phyloP scores from a whole-genome alignment of 2,888 invertebrate species.

The Nebria brevicollis region DNA sequence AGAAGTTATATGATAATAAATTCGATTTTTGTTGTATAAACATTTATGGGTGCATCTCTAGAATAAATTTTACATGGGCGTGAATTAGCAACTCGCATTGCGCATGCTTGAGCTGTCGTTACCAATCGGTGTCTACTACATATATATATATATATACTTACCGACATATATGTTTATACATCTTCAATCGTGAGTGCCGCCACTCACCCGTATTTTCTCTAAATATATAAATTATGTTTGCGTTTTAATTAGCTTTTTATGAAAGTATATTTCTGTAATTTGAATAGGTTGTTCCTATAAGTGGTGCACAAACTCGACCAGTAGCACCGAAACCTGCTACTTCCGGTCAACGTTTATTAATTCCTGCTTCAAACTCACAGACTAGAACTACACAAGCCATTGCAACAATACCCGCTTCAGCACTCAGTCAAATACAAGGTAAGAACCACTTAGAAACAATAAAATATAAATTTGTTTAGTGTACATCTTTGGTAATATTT shows the following conservation, averaged over 20 bases:
- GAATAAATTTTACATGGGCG: no score
- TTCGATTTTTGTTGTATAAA: not conserved
- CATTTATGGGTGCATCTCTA: no score
- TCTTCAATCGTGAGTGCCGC: no score
- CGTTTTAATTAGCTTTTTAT: not conserved
- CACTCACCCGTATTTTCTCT: not conserved
- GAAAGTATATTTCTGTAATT: not conserved
- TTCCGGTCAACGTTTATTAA: slow-evolving; percentile 60
- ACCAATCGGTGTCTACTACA: no score
- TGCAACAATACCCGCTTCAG: slow-evolving; percentile 60
- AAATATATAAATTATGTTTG: not conserved
- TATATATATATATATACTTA: no score
- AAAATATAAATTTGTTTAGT: not conserved
- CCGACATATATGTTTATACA: no score
- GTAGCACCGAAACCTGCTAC: slow-evolving; percentile 62
- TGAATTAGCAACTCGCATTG: no score
- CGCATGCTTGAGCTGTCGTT: no score
- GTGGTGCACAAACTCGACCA: slow-evolving; percentile 56
- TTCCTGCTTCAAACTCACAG: slow-evolving; percentile 56
- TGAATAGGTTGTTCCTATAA: slow-evolving; percentile 35
- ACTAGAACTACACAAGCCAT: slow-evolving; percentile 57
- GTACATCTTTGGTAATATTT: no score
- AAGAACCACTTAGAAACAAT: slow-evolving; percentile 8
- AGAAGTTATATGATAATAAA: not conserved
- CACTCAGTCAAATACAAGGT: slow-evolving; percentile 59